Base-by-base conservation (phyloP, 2,888 invertebrate genomes). In the Phanerotoma sp. region DNA sequence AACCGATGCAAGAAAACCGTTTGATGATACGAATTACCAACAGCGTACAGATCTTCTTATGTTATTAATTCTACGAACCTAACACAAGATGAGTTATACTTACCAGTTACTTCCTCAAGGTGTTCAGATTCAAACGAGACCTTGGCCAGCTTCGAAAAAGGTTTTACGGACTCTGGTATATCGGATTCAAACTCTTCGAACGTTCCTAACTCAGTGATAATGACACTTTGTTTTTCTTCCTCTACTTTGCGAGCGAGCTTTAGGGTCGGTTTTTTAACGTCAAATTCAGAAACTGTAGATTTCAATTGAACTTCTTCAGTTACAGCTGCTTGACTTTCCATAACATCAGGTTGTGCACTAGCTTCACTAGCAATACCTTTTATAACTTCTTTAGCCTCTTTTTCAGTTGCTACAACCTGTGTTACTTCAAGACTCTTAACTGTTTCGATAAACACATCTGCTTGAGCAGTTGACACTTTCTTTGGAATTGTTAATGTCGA, bases 111-210 rank as follows among this genome's bases (percentile, higher is more conserved):
- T 20, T 64, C 55, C 52, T 72, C 68, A 66, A 76, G 67, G 54
- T 71, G 70, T 28, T 72, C 69, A 51, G 63, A 66, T 63, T 79
- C 74, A 64, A 73, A 60, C 57, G 69, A 67, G 61, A 77, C 64
- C 63, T 64, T 73, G 25, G 79, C 79, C 64, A 73, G 75, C 72
- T 80, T 81, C 65, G 75, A 68, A 62, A 74, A 68, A 58, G 79
- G 79, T 65, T 74, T 74, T 57, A 77, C 70, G 55, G 72, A 63
- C 61, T 78, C 75, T 51, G 73, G 72, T 62, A 79, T 67, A 54
- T 78, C 69, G 67, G 77, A 71, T 74, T 79, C 80, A 45, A 79
- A 70, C 75, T 81, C 80, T 63, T 77, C 80, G 63, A 79, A 75
- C 57, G 77, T 73, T 62, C 71, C 73, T 60, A 77, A 73, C 66